Base-by-base conservation (phyloP, 2,888 invertebrate species). In the Punctoribates punctum region DNA sequence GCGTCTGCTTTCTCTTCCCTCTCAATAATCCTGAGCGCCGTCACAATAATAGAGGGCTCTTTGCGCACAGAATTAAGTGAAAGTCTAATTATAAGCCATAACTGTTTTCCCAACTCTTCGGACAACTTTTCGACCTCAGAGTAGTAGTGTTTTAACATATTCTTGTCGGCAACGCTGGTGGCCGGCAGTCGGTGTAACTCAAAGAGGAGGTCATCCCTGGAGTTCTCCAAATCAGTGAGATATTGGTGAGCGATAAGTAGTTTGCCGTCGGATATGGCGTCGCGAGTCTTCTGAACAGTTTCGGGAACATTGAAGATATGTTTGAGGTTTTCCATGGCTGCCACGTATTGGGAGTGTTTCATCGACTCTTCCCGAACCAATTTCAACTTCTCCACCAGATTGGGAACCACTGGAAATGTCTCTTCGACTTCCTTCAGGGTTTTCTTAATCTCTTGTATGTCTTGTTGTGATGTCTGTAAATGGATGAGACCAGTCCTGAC, bases 281-380 rank as follows among this genome's bases (percentile, higher is more conserved):
- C 91, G 83, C 94, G 91, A 0, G 97, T 96, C 84, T 94, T 95
- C 75, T 93, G 91, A 0, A 98, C 94, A 85, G 94, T 96, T 82
- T 96, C 95, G 13, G 96, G 96, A 0, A 98, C 96, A 65, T 95
- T 96, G 82, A 98, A 97, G 79, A 99, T 96, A 82, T 98, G 96
- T 83, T 96, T 97, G 38, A 99, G 86, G 83, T 99, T 99, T 83
- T 99, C 97, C 82, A 94, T 95, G 0, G 98, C 98, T 0, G 97
- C 96, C 1, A 95, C 96, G 85, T 96, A 95, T 84, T 87, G 98
- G 0, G 96, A 96, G 84, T 98, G 96, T 25, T 91, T 89, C 80
- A 92, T 91, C 83, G 96, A 96, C 84, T 98, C 97, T 79, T 94
- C 93, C 34, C 94, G 88, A 0, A 98, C 92, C 65, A 90, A 89